These are phyloP conservation scores for Seriola quinqueradiata DNA, from an alignment of 2,113 vertebrate species.

Conservation along the genomic window DNA sequence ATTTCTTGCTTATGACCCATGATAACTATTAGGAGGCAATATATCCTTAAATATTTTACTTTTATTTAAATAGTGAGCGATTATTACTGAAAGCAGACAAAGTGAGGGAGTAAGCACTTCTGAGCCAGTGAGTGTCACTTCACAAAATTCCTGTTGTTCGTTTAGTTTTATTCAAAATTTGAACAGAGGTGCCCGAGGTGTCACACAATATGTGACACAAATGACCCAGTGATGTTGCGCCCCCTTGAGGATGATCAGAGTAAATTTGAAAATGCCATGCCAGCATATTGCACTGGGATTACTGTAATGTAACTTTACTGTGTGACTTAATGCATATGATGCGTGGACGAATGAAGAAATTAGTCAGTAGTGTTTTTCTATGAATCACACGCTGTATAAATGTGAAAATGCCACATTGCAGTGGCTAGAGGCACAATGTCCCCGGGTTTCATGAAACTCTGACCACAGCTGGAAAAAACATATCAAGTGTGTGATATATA, in stretches of 20 bases:
- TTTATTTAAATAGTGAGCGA: neutral
- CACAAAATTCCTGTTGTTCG: too few species aligned
- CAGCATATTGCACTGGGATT: neutral
- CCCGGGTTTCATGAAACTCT: neutral
- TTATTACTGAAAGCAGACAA: neutral
- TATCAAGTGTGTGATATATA: neutral
- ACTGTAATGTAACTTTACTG: too few species aligned
- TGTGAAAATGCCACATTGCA: neutral
- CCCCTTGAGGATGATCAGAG: conserved; percentile 28
- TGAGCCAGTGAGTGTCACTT: too few species aligned
- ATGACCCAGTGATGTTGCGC: neutral
- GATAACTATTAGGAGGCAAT: neutral
- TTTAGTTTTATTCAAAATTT: too few species aligned
- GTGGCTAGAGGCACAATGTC: neutral
- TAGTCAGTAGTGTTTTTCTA: too few species aligned
- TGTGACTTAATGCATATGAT: neutral
- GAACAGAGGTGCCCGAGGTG: too few species aligned
- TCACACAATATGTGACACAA: neutral
- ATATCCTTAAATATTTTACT: neutral
- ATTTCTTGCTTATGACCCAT: neutral
- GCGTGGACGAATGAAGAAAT: too few species aligned
- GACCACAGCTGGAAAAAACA: neutral
- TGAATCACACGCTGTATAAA: too few species aligned
- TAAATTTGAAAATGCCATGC: neutral
- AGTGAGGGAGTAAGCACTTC: neutral